Conservation (phyloP, 2,113 vertebrate genomes). For the Vidua macroura region DNA sequence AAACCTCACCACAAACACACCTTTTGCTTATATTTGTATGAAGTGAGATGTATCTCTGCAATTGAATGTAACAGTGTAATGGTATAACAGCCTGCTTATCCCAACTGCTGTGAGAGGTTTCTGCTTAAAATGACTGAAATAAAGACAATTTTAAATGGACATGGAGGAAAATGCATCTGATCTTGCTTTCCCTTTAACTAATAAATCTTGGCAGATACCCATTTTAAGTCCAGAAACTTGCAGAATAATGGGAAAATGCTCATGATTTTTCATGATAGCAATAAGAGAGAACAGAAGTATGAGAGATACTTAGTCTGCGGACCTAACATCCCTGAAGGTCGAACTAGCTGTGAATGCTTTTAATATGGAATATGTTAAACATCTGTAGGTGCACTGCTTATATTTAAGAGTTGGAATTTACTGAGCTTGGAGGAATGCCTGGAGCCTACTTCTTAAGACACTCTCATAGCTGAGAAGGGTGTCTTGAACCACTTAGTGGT, state of each 20-base stretch:
- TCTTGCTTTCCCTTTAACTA: constrained; percentile 17
- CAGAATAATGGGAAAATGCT: not conserved
- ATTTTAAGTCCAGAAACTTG: not conserved
- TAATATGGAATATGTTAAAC: not conserved
- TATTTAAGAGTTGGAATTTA: not conserved
- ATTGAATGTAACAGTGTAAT: constrained; percentile 54
- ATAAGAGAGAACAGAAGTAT: not conserved
- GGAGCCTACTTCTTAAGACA: not conserved
- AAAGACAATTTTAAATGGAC: constrained; percentile 55
- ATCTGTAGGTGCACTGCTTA: not conserved
- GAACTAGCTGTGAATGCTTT: not conserved
- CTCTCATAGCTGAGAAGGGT: not conserved
- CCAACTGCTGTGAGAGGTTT: constrained; percentile 54
- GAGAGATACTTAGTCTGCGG: not conserved
- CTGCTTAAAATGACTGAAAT: constrained; percentile 57
- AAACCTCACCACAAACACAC: constrained; percentile 29
- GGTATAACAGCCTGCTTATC: constrained; percentile 32
- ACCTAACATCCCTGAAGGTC: not conserved
- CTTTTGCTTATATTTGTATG: constrained; percentile 36
- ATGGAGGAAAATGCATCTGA: constrained; percentile 20
- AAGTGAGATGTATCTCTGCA: constrained; percentile 42
- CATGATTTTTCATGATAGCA: not conserved
- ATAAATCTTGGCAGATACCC: not conserved
- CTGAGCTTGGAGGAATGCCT: not conserved
- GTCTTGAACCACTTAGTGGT: not conserved